Conservation (phyloP, 2,888 invertebrate genomes). For the Psococerastis gibbosa region DNA sequence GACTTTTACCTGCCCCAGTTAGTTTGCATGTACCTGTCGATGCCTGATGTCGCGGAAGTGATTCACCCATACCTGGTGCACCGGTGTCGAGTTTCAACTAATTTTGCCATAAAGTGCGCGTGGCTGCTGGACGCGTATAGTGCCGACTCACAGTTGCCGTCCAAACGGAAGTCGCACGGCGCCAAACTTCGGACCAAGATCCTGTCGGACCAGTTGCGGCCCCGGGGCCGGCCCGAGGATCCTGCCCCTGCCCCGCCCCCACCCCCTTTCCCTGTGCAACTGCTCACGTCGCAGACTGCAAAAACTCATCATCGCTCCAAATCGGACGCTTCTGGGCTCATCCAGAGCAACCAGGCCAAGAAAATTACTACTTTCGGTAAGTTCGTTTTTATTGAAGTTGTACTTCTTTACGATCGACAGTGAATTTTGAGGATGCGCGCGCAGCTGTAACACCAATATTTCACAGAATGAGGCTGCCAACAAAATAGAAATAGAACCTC, state of each 20-base stretch:
- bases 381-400: not conserved
- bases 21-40: conserved; percentile 96
- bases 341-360: conserved; percentile 2
- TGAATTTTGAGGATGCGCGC: too few relatives aligned
- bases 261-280: conserved; percentile 24
- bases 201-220: conserved; percentile 35
- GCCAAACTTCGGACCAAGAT: conserved; percentile 55
- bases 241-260: conserved; percentile 21
- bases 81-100: conserved; percentile 82
- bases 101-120: conserved; percentile 88
- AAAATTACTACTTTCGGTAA: conserved; percentile 9
- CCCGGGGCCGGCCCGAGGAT: conserved; percentile 23
- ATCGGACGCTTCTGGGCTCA: conserved; percentile 49
- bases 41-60: conserved; percentile 92
- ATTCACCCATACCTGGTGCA: conserved; percentile 63
- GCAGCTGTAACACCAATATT: too few relatives aligned
- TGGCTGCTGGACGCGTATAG: conserved; percentile 94
- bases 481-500: too few relatives aligned
- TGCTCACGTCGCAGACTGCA: conserved; percentile 31
- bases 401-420: too few relatives aligned
- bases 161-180: conserved; percentile 53
- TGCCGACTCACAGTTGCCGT: conserved; percentile 45
- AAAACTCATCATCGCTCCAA: conserved; percentile 71
- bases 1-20: conserved; percentile 97
- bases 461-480: too few relatives aligned